Percentiles rank a stretch among this genome's conserved stretches.
These are phyloP conservation scores for Percopsis omiscomaycus DNA, from an alignment of 2,797 vertebrate genomes.

Conservation along the genomic window DNA sequence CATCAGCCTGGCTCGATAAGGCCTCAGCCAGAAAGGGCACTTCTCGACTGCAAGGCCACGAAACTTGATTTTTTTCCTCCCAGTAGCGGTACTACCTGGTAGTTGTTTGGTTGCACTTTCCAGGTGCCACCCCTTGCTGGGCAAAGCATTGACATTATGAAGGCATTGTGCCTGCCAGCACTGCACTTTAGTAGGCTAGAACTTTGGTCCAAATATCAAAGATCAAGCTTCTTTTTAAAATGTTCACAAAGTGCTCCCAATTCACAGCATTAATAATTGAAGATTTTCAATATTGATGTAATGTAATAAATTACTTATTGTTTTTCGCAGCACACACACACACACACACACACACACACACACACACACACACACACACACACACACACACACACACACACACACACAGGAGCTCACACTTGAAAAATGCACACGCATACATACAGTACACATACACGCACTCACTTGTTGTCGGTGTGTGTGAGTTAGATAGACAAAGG, in stretches of 20 bases:
- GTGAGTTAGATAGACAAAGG: slow-evolving; percentile 5
- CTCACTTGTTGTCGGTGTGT: not conserved
- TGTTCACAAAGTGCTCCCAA: slow-evolving; percentile 16
- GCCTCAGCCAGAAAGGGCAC: slow-evolving; percentile 59
- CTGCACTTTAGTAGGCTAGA: slow-evolving; percentile 1
- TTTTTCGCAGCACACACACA: not conserved
- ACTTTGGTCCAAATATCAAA: too few relatives aligned
- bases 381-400: not conserved
- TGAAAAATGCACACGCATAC: not conserved
- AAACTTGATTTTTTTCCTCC: slow-evolving; percentile 31
- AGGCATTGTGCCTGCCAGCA: slow-evolving; percentile 23
- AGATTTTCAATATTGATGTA: too few relatives aligned
- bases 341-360: not conserved
- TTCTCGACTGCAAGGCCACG: slow-evolving; percentile 36
- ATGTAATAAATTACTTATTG: too few relatives aligned
- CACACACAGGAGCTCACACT: not conserved
- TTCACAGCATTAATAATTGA: too few relatives aligned
- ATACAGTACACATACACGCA: not conserved
- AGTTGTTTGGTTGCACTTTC: slow-evolving; percentile 65
- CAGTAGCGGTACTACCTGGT: slow-evolving; percentile 31
- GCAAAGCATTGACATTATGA: slow-evolving; percentile 21
- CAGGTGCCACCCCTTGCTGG: slow-evolving; percentile 24
- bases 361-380: not conserved
- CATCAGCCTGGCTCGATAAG: slow-evolving; percentile 55
- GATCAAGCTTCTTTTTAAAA: slow-evolving; percentile 18